phyloP scores from a whole-genome alignment of 2,113 vertebrate genomes.

The Toxotes jaculatrix region DNA sequence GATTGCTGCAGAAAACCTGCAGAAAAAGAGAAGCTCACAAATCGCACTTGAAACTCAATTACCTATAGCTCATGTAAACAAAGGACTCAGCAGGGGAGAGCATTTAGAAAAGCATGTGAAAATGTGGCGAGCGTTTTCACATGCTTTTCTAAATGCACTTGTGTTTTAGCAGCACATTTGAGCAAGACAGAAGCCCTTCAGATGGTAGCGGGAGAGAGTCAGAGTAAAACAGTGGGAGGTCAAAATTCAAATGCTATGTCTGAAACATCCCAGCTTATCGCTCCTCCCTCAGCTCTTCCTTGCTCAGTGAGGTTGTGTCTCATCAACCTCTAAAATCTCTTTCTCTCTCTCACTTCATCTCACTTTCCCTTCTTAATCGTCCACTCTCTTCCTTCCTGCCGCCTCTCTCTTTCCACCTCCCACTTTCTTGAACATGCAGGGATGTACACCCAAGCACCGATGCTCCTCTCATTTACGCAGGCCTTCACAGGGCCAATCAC shows the following conservation, averaged over 20 bases:
- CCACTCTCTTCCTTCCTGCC: slow-evolving; percentile 27
- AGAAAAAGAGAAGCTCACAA: neutral
- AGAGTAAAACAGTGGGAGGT: slow-evolving; percentile 7
- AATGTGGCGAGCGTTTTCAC: neutral
- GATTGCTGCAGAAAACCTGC: neutral
- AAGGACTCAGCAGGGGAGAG: neutral
- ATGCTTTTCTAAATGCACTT: neutral
- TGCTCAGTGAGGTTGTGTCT: slow-evolving; percentile 14
- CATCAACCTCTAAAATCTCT: slow-evolving; percentile 51
- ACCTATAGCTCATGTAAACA: neutral
- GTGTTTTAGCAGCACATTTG: neutral
- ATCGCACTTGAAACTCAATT: neutral
- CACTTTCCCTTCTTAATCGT: slow-evolving; percentile 20
- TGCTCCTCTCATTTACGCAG: slow-evolving; percentile 67
- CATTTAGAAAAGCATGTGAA: too few species aligned
- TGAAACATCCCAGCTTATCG: slow-evolving; percentile 33
- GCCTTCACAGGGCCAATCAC: slow-evolving; percentile 70
- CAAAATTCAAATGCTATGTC: slow-evolving; percentile 44
- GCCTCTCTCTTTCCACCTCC: slow-evolving; percentile 35
- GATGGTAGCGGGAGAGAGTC: neutral
- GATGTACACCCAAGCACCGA: slow-evolving; percentile 46
- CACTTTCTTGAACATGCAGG: slow-evolving; percentile 22
- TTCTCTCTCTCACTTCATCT: slow-evolving; percentile 15
- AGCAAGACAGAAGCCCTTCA: neutral
- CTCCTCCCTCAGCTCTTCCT: slow-evolving; percentile 8